These are phyloP conservation scores for Campopleginae sp. DNA, from an alignment of 2,888 invertebrate genomes.

Conservation along the genomic window DNA sequence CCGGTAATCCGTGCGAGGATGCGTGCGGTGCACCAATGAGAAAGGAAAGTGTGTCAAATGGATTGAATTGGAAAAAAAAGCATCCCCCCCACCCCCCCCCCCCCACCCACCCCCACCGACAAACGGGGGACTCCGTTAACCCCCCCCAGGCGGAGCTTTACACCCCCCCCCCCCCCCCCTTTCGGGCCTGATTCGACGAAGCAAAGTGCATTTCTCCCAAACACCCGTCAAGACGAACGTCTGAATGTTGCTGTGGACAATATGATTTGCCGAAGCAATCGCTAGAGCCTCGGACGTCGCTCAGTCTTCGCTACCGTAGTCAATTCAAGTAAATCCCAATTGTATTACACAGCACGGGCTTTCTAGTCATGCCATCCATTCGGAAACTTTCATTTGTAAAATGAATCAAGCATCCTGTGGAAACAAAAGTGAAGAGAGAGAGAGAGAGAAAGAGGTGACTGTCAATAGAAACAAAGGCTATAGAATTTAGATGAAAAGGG, in stretches of 20 bases:
- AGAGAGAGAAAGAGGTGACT: not conserved
- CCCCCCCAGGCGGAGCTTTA: too few relatives aligned
- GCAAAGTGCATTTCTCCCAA: not conserved
- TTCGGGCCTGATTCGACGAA: too few relatives aligned
- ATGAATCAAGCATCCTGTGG: not conserved
- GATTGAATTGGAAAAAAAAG: too few relatives aligned
- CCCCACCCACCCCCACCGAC: too few relatives aligned
- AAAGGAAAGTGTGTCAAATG: too few relatives aligned
- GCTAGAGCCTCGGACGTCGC: not conserved
- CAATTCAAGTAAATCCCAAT: not conserved
- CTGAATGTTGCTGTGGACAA: too few relatives aligned
- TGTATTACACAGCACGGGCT: not conserved
- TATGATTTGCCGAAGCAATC: not conserved
- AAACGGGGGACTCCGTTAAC: too few relatives aligned
- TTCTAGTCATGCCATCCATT: not conserved
- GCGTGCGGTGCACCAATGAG: too few relatives aligned
- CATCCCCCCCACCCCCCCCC: too few relatives aligned
- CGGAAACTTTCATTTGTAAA: not conserved
- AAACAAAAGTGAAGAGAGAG: not conserved
- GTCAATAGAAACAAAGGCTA: constrained; percentile 11
- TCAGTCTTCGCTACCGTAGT: not conserved
- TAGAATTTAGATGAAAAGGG: constrained; percentile 4
- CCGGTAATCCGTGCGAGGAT: too few relatives aligned
- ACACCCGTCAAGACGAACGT: not conserved
- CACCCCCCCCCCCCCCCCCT: too few relatives aligned